These are phyloP conservation scores for Cephus cinctus DNA, from an alignment of 1,140 invertebrate species.

Conservation along the genomic window DNA sequence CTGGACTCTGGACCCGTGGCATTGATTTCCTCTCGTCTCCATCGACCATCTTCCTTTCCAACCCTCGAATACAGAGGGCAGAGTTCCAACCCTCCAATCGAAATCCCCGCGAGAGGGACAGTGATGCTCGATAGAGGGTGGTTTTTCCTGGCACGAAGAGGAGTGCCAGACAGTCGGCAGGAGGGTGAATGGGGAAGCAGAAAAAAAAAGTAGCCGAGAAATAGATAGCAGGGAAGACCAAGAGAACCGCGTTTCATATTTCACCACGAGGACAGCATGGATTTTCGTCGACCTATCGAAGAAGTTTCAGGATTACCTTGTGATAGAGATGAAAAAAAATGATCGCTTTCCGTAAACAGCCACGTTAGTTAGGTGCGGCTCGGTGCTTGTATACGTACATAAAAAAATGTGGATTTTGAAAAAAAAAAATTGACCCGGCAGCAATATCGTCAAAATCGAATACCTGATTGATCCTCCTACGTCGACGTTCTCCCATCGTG, in stretches of 20 bases:
- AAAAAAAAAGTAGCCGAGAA: neutral
- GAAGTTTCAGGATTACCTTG: no score
- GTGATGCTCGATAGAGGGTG: no score
- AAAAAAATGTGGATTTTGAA: no score
- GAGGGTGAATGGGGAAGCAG: constrained; percentile 2
- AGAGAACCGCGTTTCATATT: constrained; percentile 49
- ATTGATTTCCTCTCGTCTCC: constrained; percentile 57
- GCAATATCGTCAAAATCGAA: no score
- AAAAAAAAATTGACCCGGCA: no score
- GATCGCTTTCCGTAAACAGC: no score
- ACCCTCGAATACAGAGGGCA: constrained; percentile 33
- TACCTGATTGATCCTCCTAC: no score
- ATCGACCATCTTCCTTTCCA: constrained; percentile 48
- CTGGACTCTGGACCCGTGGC: constrained; percentile 41
- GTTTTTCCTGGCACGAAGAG: constrained; percentile 14
- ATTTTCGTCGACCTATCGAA: constrained; percentile 40
- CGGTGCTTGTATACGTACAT: no score
- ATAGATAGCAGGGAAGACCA: constrained; percentile 20
- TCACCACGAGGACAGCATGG: constrained; percentile 50
- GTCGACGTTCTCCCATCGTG: neutral
- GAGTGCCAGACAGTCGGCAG: constrained; percentile 10
- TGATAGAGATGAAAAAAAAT: no score
- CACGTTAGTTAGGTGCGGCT: no score
- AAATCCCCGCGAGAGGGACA: constrained; percentile 47
- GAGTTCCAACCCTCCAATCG: constrained; percentile 40